Percentiles rank a stretch among this genome's conserved stretches.
phyloP scores from a whole-genome alignment of 2,113 vertebrate genomes.

The Sciurus niger region DNA sequence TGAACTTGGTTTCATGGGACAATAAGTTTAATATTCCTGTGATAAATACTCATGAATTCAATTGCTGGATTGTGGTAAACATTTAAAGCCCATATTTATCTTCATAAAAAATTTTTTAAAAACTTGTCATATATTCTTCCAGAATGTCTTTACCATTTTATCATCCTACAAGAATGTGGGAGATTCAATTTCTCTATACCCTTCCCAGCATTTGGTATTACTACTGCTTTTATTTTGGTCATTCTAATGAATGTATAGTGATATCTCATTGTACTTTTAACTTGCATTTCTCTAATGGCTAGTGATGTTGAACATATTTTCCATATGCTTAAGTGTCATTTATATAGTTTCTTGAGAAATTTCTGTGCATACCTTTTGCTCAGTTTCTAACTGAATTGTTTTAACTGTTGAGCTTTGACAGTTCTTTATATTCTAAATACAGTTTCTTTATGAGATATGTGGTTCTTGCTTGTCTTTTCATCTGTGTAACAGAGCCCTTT shows the following conservation, averaged over 20 bases:
- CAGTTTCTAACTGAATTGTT: neutral
- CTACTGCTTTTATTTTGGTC: neutral
- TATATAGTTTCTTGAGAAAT: neutral
- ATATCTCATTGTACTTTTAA: neutral
- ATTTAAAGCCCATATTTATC: neutral
- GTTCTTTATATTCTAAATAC: neutral
- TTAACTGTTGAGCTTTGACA: neutral
- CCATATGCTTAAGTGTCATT: too few relatives aligned
- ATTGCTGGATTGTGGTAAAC: neutral
- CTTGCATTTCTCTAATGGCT: neutral
- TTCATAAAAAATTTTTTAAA: neutral
- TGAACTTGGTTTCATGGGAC: neutral
- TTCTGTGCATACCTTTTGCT: neutral
- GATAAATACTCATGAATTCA: neutral
- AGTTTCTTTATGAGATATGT: neutral
- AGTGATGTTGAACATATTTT: neutral
- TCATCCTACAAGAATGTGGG: too few relatives aligned
- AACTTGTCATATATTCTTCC: too few relatives aligned
- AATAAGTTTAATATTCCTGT: constrained; percentile 1
- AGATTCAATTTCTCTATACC: neutral
- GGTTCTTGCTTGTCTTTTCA: neutral
- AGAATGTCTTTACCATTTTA: neutral
- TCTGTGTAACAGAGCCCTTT: neutral
- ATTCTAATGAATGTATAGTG: neutral
- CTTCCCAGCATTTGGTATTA: neutral